These are phyloP conservation scores for Peromyscus polionotus DNA, from an alignment of 2,113 vertebrate species.

Conservation along the genomic window DNA sequence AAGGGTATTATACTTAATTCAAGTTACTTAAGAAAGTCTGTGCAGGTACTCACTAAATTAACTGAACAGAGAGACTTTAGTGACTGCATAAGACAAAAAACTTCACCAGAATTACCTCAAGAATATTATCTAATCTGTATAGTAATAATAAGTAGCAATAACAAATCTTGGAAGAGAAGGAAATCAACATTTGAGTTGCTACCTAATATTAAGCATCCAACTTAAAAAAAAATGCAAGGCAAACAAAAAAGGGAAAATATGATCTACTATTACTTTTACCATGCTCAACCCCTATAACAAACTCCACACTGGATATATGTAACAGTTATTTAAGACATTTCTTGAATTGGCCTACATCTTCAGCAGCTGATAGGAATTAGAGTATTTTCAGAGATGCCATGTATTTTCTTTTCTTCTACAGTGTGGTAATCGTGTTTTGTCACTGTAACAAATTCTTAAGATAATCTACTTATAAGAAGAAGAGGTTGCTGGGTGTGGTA, in stretches of 20 bases:
- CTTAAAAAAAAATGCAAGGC: not conserved
- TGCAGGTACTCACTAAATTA: not conserved
- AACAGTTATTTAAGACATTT: not conserved
- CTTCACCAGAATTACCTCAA: not conserved
- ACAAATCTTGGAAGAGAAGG: not conserved
- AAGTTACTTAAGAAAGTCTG: not conserved
- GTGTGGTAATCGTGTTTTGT: not conserved
- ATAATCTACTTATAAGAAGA: not conserved
- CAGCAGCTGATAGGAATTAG: not conserved
- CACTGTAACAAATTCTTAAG: not conserved
- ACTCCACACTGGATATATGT: not conserved
- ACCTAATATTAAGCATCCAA: not conserved
- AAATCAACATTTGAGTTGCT: not conserved
- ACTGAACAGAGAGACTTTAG: not conserved
- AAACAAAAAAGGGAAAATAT: conserved; percentile 13
- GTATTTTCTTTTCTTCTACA: not conserved
- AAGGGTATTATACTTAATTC: not conserved
- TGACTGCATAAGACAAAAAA: not conserved
- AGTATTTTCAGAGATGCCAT: conserved; percentile 33
- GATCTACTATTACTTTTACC: not conserved
- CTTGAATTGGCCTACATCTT: not conserved
- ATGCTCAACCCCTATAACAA: not conserved
- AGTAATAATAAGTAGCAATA: not conserved
- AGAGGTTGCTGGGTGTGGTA: not conserved
- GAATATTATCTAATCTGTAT: not conserved